Evolutionary conservation across 2,797 vertebrate genomes (phyloP), one percentile per base, ranked within the genome.

Genomic region (Characodon lateralis): DNA sequence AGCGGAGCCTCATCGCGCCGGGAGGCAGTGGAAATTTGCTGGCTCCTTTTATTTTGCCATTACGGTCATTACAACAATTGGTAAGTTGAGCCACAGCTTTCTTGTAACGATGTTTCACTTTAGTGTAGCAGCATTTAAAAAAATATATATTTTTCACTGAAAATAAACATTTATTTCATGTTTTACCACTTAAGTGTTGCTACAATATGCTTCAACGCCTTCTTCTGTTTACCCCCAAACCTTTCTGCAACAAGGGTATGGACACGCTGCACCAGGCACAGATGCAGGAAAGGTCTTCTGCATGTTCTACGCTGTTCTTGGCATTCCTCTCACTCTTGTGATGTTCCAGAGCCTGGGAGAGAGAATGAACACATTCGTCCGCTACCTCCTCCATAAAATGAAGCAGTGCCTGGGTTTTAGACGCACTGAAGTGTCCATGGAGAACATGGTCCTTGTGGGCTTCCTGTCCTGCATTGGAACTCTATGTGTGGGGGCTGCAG

Each of bases 291-390:
- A 99, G 90, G 96, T 98, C 58, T 99, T 99, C 96, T 99, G 98
- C 93, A 99, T 99, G 98, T 99, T 99, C 94, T 99, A 99, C 0
- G 98, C 97, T 0, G 96, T 98, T 5, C 95, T 99, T 77, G 98
- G 98, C 82, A 99, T 99, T 73, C 98, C 98, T 6, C 96, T 99
- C 76, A 98, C 97, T 0, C 87, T 99, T 89, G 98, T 99, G 90
- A 99, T 99, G 97, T 99, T 99, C 95, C 98, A 99, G 93, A 99
- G 98, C 93, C 94, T 99, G 80, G 98, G 98, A 0, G 98, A 99
- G 83, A 95, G 98, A 83, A 98, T 99, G 97, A 99, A 99, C 92
- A 97, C 97, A 0, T 96, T 99, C 0, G 97, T 98, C 73, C 93
- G 95, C 74, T 96, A 95, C 7, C 95, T 99, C 87, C 96, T 99